A percentile compares a stretch with the other conserved stretches of the same genome.
These are phyloP conservation scores for Coilia nasus DNA, from an alignment of 2,797 vertebrate species.

Conservation along the genomic window DNA sequence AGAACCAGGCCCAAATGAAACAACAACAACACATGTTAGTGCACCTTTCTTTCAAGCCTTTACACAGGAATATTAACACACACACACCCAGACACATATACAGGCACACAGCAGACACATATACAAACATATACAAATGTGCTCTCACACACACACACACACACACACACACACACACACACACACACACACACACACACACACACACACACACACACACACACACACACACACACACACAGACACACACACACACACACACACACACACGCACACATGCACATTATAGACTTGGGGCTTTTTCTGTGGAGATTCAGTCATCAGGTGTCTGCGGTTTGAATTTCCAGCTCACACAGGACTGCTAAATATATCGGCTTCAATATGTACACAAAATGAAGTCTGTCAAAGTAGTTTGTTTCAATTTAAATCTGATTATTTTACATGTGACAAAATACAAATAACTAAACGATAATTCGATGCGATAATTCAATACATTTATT, in stretches of 20 bases:
- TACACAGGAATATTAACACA: neutral
- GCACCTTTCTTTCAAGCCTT: neutral
- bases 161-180: neutral
- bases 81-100: neutral
- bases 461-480: no score
- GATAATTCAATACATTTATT: no score
- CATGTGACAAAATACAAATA: no score
- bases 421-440: no score
- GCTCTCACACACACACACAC: neutral
- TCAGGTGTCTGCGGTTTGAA: neutral
- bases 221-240: conserved; percentile 5
- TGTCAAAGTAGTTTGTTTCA: no score
- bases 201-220: neutral
- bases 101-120: neutral
- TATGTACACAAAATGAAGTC: no score
- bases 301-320: neutral
- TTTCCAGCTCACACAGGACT: neutral
- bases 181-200: conserved; percentile 6
- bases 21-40: neutral
- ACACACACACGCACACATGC: neutral
- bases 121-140: neutral
- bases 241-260: neutral
- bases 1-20: neutral
- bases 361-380: neutral
- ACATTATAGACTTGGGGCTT: neutral